These are phyloP conservation scores for Hemichromis elongatus DNA, from an alignment of 2,113 vertebrate species.

Conservation along the genomic window DNA sequence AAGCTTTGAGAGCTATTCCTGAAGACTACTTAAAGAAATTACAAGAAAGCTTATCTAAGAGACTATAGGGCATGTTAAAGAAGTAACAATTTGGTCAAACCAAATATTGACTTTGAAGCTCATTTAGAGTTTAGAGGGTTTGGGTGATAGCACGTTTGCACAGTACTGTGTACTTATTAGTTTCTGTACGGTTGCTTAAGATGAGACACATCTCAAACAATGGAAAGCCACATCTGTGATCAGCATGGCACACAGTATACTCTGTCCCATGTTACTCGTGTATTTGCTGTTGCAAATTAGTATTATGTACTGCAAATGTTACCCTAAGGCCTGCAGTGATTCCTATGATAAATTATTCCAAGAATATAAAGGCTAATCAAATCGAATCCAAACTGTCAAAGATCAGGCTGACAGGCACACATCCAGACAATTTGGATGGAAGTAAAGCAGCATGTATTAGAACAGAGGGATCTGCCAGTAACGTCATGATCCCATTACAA, in stretches of 20 bases:
- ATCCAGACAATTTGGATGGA: neutral
- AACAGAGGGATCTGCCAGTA: slow-evolving; percentile 16
- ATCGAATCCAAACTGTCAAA: neutral
- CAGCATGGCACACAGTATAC: neutral
- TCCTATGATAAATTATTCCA: neutral
- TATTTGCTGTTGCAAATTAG: neutral
- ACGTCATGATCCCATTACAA: slow-evolving; percentile 14
- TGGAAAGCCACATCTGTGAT: neutral
- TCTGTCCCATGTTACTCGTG: neutral
- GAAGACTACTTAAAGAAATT: neutral
- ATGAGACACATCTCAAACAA: neutral
- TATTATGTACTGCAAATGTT: neutral
- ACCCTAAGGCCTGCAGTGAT: neutral
- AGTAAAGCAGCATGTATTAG: neutral
- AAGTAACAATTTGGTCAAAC: neutral
- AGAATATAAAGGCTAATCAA: neutral
- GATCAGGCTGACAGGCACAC: neutral
- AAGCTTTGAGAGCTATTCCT: neutral
- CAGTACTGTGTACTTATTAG: no score
- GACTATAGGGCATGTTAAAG: neutral
- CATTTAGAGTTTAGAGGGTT: no score
- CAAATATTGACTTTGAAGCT: neutral
- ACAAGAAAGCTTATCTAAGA: neutral
- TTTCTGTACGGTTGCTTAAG: neutral
- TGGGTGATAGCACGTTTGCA: no score